Conservation (phyloP, 2,797 vertebrate species). For the Notolabrus celidotus region DNA sequence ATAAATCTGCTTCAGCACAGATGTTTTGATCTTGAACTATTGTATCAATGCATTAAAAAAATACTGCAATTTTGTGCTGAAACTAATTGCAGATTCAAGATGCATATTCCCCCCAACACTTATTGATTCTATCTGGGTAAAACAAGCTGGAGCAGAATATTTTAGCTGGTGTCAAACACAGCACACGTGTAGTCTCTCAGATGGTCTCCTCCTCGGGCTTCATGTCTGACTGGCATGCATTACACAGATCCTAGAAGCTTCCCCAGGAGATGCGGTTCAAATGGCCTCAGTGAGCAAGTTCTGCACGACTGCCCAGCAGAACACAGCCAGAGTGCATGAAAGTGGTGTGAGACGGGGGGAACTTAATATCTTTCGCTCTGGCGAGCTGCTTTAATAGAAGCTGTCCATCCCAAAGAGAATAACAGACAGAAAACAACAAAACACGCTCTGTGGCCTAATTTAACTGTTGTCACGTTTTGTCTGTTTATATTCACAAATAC, state of each 20-base stretch:
- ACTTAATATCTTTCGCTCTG: conserved; percentile 70
- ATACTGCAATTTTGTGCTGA: no score
- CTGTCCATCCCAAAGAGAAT: conserved; percentile 57
- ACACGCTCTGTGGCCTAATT: conserved; percentile 42
- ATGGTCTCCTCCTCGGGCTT: no score
- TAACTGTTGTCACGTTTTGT: conserved; percentile 33
- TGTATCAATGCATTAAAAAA: no score
- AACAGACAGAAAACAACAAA: conserved; percentile 52
- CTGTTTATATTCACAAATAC: conserved; percentile 47
- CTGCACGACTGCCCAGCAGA: conserved; percentile 65
- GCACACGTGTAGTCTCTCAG: conserved; percentile 30
- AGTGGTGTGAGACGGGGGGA: conserved; percentile 60
- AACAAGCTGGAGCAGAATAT: not conserved
- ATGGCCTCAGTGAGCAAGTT: conserved; percentile 69
- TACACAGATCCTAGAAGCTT: conserved; percentile 40
- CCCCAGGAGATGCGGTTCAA: conserved; percentile 60
- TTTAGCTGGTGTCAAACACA: conserved; percentile 27
- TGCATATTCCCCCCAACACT: not conserved
- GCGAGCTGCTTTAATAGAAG: conserved; percentile 67
- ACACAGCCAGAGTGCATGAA: conserved; percentile 66
- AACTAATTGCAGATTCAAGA: no score
- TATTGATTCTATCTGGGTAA: not conserved
- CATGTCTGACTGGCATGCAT: conserved; percentile 58
- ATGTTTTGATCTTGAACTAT: no score
- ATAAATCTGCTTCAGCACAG: no score